Percentiles rank a stretch among this genome's conserved stretches.
Evolutionary conservation across 2,888 invertebrate species (phyloP).

Genomic region (Lacanobia wlatinum): DNA sequence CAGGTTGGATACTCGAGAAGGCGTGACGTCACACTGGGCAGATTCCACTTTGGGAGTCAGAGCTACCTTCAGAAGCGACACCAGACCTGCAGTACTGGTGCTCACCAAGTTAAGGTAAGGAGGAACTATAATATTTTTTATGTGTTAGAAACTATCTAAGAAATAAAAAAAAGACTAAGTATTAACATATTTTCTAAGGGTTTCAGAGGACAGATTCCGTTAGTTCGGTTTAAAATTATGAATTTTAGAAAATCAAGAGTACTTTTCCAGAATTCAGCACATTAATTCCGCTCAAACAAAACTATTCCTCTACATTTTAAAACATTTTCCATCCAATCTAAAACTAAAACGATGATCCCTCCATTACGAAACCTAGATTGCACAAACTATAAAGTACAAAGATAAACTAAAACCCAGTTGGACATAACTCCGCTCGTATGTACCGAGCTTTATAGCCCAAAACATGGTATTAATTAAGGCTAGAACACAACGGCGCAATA

Average conservation of each 20-base stretch:
- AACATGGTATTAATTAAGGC: conserved; percentile 65
- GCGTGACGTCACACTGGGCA: conserved; percentile 91
- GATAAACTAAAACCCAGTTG: conserved; percentile 46
- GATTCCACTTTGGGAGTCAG: conserved; percentile 91
- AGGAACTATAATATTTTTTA: not conserved
- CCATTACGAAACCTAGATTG: conserved; percentile 23
- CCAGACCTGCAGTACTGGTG: conserved; percentile 91
- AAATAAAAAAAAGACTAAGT: too few species aligned
- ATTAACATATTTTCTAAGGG: too few species aligned
- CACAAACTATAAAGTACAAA: conserved; percentile 28
- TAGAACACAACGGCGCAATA: conserved; percentile 54
- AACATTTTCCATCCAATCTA: conserved; percentile 32
- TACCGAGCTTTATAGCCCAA: conserved; percentile 43
- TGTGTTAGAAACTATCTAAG: too few species aligned
- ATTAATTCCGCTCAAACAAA: not conserved
- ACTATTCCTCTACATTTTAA: not conserved
- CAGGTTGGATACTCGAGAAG: conserved; percentile 89
- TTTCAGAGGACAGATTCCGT: too few species aligned
- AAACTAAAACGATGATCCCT: conserved; percentile 29
- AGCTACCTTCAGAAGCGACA: conserved; percentile 92
- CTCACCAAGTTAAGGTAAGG: conserved; percentile 85
- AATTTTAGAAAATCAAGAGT: too few species aligned
- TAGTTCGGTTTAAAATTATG: too few species aligned
- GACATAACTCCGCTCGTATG: conserved; percentile 45
- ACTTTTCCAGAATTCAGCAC: too few species aligned